Evolutionary conservation across 2,797 vertebrate species (phyloP), one percentile per base, ranked within the genome.

Genomic region (Ciconia nigra): DNA sequence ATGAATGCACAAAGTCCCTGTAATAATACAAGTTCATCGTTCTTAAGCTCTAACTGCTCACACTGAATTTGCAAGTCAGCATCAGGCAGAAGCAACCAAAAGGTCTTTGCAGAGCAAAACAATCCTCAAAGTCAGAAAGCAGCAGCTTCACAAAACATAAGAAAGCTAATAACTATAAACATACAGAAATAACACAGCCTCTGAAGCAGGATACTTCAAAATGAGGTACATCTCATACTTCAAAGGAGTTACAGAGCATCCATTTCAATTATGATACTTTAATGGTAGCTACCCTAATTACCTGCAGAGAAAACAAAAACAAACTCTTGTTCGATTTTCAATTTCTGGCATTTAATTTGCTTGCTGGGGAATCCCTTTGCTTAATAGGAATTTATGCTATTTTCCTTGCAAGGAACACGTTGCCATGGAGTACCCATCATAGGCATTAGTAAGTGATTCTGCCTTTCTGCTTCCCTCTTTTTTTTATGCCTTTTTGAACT

Each of bases 331-430:
- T 95, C 2, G 0, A 37, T 78, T 90, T 82, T 95, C 2, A 0
- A 37, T 78, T 90, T 55, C 83, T 81, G 41, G 41, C 52, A 71
- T 83, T 94, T 79, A 66, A 91, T 90, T 72, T 89, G 33, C 59
- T 95, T 91, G 54, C 59, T 69, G 59, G 78, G 88, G 67, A 95
- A 91, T 55, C 79, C 87, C 73, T 81, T 81, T 84, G 26, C 73
- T 89, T 90, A 84, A 66, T 29, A 78, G 5, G 59, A 72, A 93
- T 70, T 80, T 83, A 87, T 87, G 65, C 14, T 63, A 10, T 79
- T 86, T 92, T 87, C 49, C 79, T 86, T 91, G 77, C 77, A 82
- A 79, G 74, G 62, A 80, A 66, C 55, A 76, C 4, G 66, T 83
- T 91, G 62, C 76, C 66, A 87, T 47, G 63, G 80, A 91, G 80